Conservation (phyloP, 2,113 vertebrate genomes). For the Cryptoleucopteryx plumbea region DNA sequence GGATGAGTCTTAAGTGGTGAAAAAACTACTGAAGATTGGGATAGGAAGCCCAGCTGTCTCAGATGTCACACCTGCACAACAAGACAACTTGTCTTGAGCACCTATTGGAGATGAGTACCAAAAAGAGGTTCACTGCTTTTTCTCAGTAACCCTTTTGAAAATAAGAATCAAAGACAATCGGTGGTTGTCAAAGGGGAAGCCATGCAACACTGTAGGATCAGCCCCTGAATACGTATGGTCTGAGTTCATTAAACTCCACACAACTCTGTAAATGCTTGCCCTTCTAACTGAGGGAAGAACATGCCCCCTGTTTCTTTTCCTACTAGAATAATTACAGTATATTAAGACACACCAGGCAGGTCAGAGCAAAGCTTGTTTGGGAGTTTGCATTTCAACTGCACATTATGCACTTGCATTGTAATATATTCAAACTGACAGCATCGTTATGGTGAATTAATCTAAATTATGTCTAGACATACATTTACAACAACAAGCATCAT, state of each 20-base stretch:
- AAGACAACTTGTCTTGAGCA: not conserved
- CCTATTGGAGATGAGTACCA: not conserved
- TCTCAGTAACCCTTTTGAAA: not conserved
- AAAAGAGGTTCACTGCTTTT: not conserved
- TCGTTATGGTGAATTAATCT: slow-evolving; percentile 32
- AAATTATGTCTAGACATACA: slow-evolving; percentile 46
- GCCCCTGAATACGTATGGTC: not conserved
- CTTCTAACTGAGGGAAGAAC: not conserved
- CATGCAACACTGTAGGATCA: not conserved
- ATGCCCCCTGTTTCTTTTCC: not conserved
- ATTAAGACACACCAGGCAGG: slow-evolving; percentile 47
- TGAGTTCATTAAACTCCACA: not conserved
- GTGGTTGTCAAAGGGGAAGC: not conserved
- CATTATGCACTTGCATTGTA: slow-evolving; percentile 4
- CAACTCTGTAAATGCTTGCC: not conserved
- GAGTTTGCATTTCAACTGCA: slow-evolving; percentile 21
- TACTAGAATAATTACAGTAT: slow-evolving; percentile 9
- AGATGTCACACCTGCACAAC: not conserved
- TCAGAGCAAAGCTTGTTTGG: slow-evolving; percentile 41
- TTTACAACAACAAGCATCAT: not conserved
- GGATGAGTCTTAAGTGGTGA: not conserved
- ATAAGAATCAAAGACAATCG: not conserved
- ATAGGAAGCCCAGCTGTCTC: not conserved
- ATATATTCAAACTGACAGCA: slow-evolving; percentile 37
- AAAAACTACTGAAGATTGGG: not conserved